Percentiles rank a stretch among this genome's conserved stretches.
Evolutionary conservation across 2,888 invertebrate genomes (phyloP).

Genomic region (Ophraella communa): DNA sequence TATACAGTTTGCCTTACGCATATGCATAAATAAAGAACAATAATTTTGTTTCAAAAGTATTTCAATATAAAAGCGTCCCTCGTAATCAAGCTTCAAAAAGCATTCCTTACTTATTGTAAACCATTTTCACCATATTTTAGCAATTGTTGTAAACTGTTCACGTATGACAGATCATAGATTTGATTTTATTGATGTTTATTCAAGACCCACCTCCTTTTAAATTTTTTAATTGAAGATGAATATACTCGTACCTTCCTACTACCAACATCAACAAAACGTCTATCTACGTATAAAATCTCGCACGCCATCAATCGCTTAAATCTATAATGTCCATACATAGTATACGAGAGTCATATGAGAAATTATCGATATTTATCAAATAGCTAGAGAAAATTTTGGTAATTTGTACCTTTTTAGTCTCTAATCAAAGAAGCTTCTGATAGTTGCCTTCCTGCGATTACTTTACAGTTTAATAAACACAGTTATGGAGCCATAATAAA

Average conservation of each 20-base stretch:
- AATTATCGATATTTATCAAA: no score
- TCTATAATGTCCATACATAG: slow-evolving; percentile 14
- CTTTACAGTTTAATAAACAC: no score
- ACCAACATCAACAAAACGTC: slow-evolving; percentile 14
- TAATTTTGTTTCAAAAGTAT: no score
- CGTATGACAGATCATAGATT: slow-evolving; percentile 2
- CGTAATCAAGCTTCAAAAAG: no score
- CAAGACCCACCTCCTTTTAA: slow-evolving; percentile 4
- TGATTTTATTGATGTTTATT: not conserved
- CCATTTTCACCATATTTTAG: not conserved
- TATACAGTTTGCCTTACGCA: no score
- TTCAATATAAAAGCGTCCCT: no score
- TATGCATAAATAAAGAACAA: no score
- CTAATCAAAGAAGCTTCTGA: no score
- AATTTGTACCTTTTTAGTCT: no score
- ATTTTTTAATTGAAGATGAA: slow-evolving; percentile 4
- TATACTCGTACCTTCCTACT: slow-evolving; percentile 21
- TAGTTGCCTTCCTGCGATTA: no score
- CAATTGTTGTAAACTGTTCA: not conserved
- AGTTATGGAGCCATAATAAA: no score
- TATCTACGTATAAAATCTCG: slow-evolving; percentile 14
- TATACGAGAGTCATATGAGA: not conserved
- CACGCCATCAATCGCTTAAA: slow-evolving; percentile 19
- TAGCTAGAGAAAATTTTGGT: no score
- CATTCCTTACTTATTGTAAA: not conserved